Evolutionary conservation across 2,888 invertebrate species (phyloP).

Genomic region (Drosophila neonasuta): DNA sequence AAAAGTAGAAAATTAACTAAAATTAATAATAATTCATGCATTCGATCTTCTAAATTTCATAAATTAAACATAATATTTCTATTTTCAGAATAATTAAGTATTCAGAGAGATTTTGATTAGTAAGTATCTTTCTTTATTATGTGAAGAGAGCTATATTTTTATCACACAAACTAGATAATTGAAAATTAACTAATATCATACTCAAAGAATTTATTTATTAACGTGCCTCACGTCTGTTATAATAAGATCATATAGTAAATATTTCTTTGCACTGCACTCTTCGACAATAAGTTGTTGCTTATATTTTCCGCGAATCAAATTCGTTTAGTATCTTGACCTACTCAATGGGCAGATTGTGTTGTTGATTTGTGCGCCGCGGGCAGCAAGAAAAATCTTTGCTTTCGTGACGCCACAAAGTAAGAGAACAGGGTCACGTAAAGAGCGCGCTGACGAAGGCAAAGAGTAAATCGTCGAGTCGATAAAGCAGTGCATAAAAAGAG

Average conservation of each 20-base stretch:
- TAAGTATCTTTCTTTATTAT: too few relatives aligned
- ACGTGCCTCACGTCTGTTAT: not conserved
- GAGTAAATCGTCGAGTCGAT: conserved; percentile 53
- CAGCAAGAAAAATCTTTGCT: conserved; percentile 19
- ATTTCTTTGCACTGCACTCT: conserved; percentile 6
- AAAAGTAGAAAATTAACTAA: too few relatives aligned
- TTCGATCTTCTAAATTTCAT: not conserved
- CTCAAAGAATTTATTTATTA: too few relatives aligned
- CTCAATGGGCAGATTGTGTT: conserved; percentile 50
- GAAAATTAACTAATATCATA: too few relatives aligned
- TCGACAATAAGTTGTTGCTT: conserved; percentile 39
- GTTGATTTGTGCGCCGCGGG: conserved; percentile 45
- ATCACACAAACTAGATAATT: too few relatives aligned
- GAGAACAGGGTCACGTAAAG: conserved; percentile 27
- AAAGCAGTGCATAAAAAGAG: conserved; percentile 54
- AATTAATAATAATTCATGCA: too few relatives aligned
- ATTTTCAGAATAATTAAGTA: not conserved
- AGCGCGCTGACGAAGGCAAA: conserved; percentile 29
- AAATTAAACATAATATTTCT: not conserved
- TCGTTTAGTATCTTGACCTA: conserved; percentile 67
- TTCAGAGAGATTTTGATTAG: too few relatives aligned
- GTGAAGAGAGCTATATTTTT: too few relatives aligned
- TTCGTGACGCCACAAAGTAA: conserved; percentile 2
- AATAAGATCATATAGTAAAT: not conserved
- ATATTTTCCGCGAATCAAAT: conserved; percentile 40